Conservation (phyloP, 2,797 vertebrate species). For the Myiothlypis chrysogaster region DNA sequence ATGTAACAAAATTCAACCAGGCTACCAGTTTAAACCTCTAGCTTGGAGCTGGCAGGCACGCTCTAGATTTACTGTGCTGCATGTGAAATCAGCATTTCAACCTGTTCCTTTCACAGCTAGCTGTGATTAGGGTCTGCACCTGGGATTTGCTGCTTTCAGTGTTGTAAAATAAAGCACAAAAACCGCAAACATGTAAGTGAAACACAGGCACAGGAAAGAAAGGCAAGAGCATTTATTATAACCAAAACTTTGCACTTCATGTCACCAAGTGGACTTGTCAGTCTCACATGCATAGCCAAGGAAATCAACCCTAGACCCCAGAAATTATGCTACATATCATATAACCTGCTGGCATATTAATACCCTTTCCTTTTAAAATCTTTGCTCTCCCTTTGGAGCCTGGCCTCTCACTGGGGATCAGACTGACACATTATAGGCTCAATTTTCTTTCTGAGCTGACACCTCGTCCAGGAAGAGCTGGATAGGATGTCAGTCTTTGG, state of each 20-base stretch:
- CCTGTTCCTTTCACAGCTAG: constrained; percentile 7
- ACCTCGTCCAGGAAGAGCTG: constrained; percentile 37
- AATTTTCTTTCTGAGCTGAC: constrained; percentile 56
- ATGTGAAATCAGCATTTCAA: not conserved
- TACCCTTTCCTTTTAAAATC: constrained; percentile 65
- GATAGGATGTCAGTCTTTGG: constrained; percentile 48
- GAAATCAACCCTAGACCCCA: constrained; percentile 47
- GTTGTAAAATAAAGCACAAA: not conserved
- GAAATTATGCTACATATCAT: constrained; percentile 47
- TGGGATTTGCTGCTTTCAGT: constrained; percentile 30
- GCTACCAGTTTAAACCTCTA: not conserved
- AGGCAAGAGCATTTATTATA: not conserved
- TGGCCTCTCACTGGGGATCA: constrained; percentile 52
- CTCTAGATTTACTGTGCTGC: not conserved
- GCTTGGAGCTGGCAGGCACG: not conserved
- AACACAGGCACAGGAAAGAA: not conserved
- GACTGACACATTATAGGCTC: constrained; percentile 57
- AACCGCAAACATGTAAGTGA: not conserved
- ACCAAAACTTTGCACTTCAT: constrained; percentile 11
- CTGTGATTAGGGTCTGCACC: not conserved
- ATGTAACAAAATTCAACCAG: not conserved
- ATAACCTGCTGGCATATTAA: constrained; percentile 57
- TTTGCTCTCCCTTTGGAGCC: constrained; percentile 42
- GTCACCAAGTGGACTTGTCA: constrained; percentile 43
- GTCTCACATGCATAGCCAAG: constrained; percentile 32